phyloP scores from a whole-genome alignment of 2,888 invertebrate genomes.

The Drosophila multiciliata region DNA sequence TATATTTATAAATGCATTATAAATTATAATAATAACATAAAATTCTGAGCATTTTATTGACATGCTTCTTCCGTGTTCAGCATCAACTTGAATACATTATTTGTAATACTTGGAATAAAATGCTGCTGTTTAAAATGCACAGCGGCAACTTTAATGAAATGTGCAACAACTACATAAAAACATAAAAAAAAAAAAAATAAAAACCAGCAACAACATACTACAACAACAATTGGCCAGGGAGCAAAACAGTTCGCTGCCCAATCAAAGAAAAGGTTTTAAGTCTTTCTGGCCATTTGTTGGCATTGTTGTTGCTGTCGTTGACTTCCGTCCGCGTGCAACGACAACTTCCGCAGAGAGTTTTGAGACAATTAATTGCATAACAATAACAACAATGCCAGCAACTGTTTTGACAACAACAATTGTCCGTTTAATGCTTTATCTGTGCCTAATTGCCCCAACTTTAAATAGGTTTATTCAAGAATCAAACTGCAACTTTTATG shows the following conservation, averaged over 20 bases:
- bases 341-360: constrained; percentile 66
- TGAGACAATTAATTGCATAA: constrained; percentile 70
- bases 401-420: constrained; percentile 4
- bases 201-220: constrained; percentile 37
- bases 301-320: constrained; percentile 22
- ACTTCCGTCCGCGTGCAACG: constrained; percentile 66
- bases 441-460: constrained; percentile 5
- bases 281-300: constrained; percentile 30
- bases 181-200: constrained; percentile 42
- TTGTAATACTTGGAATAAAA: neutral
- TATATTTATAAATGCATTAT: neutral
- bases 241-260: constrained; percentile 49
- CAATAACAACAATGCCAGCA: constrained; percentile 21
- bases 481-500: constrained; percentile 1
- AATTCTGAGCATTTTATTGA: constrained; percentile 1
- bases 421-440: neutral
- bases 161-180: neutral
- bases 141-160: constrained; percentile 13
- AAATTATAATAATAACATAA: neutral
- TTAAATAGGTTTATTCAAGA: constrained; percentile 2
- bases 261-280: constrained; percentile 58
- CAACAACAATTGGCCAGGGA: constrained; percentile 12
- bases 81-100: constrained; percentile 14
- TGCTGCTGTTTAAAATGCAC: constrained; percentile 20
- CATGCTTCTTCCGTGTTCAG: constrained; percentile 17